Conservation (phyloP, 2,113 vertebrate species). For the Ornithorhynchus anatinus region DNA sequence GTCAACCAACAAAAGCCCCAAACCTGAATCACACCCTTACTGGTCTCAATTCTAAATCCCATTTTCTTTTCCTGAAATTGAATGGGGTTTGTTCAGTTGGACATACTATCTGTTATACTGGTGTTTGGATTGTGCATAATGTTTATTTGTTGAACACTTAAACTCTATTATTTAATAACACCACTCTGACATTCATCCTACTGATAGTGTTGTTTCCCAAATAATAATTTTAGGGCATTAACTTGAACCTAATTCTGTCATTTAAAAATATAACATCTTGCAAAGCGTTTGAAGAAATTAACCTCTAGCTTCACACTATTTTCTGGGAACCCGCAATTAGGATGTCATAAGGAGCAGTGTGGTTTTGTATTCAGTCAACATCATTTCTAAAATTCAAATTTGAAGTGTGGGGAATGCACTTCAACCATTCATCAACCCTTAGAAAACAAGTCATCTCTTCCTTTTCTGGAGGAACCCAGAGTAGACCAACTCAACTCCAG, state of each 20-base stretch:
- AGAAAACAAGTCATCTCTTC: not conserved
- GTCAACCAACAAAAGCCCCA: not conserved
- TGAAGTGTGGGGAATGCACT: not conserved
- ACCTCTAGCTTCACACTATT: slow-evolving; percentile 1
- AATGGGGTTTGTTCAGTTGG: not conserved
- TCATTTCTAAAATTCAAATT: slow-evolving; percentile 8
- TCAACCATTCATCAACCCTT: not conserved
- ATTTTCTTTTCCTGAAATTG: not conserved
- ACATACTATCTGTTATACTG: not conserved
- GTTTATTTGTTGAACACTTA: not conserved
- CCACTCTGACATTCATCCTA: not conserved
- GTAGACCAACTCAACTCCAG: not conserved
- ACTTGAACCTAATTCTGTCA: not conserved
- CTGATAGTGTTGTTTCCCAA: not conserved
- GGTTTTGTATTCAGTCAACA: not conserved
- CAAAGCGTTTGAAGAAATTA: not conserved
- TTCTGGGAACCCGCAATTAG: slow-evolving; percentile 16
- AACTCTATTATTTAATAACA: not conserved
- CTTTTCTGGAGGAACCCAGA: not conserved
- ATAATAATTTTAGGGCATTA: slow-evolving; percentile 4
- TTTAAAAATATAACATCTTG: not conserved
- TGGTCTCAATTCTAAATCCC: not conserved
- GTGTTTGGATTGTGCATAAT: not conserved
- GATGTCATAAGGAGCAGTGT: not conserved
- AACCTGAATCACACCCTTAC: not conserved